Base-by-base conservation (phyloP, 2,888 invertebrate species). In the Eledona agricola region DNA sequence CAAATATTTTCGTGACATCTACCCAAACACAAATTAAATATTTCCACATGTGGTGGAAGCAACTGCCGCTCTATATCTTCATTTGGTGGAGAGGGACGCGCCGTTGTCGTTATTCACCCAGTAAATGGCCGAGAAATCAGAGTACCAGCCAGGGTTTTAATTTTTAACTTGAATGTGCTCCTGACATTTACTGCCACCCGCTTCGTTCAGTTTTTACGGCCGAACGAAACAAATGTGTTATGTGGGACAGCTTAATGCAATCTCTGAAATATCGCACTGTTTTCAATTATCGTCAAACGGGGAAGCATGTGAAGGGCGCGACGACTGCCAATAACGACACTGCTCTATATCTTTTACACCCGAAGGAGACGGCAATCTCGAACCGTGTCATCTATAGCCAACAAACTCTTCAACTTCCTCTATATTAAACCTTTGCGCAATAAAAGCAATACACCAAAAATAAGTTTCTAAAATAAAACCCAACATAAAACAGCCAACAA, bases 101-200 rank as follows among this genome's bases (percentile, higher is more conserved):
- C 59, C 61, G 64, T 51, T 58, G 69, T 62, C 71, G 72, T 72
- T 72, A 71, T 66, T 72, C 72, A 74, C 67, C 62, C 70, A 62
- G 71, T 64, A 73, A 74, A 73, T 73, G 72, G 72, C 66, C 72
- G 73, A 72, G 73, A 72, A 74, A 74, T 74, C 74, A 73, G 70
- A 71, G 70, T 67, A 65, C 69, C 66, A 64, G 70, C 60, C 64
- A 62, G 69, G 72, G 72, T 72, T 74, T 74, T 74, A 74, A 74
- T 73, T 73, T 74, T 74, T 73, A 73, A 73, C 72, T 70, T 64
- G 71, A 71, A 72, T 70, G 72, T 74, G 74, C 65, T 71, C 64
- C 69, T 71, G 74, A 73, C 73, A 69, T 73, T 74, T 73, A 73
- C 74, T 67, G 67, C 71, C 70, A 64, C 65, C 66, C 67, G 68